Base-by-base conservation (phyloP, 2,113 vertebrate genomes). In the Hassar affinis region DNA sequence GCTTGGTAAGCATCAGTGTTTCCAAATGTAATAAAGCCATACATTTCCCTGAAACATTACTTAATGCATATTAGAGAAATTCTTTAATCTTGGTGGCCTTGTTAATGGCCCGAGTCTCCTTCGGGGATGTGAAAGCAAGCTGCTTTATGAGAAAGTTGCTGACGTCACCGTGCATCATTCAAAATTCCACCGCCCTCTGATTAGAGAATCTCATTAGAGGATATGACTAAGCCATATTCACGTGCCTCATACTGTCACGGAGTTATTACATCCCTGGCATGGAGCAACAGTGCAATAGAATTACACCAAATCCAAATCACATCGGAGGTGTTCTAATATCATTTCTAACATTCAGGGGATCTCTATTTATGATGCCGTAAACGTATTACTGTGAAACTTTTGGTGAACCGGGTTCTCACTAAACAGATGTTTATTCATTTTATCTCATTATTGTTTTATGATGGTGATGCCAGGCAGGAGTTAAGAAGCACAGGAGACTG, bases 371-470 rank as follows among this genome's bases (percentile, higher is more conserved):
- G 75, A 90, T 83, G 86, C 81, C 59, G 86, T 89, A 90, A 90
- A 87, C 90, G 85, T 92, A 92, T 91, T 90, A 80, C 76, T 56
- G 82, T 45, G 81, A 90, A 91, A 90, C 88, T 87, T 90, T 85
- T 88, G 51, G 27, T 52, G 42, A 27, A 38, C 57, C 0, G 8
- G 17, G 20, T 20, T 59, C 68, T 18, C 10, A 17, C 62, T 86
- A 64, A 86, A 66, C 52, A 86, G 85, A 84, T 45, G 33, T 52
- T 72, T 47, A 49, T 35, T 84, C n/a, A 12, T 49, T 47, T 30
- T 51, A 3, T 20, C 7, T 64, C 8, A 27, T 7, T 30, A 6
- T 22, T 27, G 71, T 49, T 51, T 52, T 54, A 54, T 6, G 51
- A 54, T 30, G 1, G 17, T 18, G 18, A 49, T 42, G 49, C 27